Conservation (phyloP, 2,888 invertebrate genomes). For the Lycophotia porphyrea region DNA sequence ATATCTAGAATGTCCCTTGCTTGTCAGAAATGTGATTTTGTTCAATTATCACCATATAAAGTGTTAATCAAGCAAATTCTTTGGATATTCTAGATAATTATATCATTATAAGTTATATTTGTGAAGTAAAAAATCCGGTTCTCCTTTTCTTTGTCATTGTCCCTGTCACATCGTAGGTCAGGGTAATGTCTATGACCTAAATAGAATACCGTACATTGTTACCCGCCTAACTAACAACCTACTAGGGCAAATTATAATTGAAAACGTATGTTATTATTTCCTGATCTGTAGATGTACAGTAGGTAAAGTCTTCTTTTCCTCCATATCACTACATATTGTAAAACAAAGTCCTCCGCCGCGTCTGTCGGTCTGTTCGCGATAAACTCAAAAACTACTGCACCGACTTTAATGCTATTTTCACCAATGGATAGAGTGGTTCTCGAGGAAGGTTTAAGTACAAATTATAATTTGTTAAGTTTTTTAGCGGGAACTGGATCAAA, state of each 20-base stretch:
- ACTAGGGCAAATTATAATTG: not conserved
- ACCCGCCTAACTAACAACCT: too few relatives aligned
- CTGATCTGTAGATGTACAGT: not conserved
- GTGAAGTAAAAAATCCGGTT: conserved; percentile 20
- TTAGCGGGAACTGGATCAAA: too few relatives aligned
- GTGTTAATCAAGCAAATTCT: conserved; percentile 55
- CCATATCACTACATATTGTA: too few relatives aligned
- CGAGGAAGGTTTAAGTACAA: too few relatives aligned
- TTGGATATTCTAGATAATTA: conserved; percentile 19
- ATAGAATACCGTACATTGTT: conserved; percentile 1
- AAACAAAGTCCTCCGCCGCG: too few relatives aligned
- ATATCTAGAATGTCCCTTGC: conserved; percentile 18
- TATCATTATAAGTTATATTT: conserved; percentile 23
- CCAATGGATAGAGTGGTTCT: too few relatives aligned
- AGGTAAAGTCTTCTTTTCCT: not conserved
- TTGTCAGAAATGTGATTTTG: conserved; percentile 28
- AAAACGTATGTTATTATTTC: not conserved
- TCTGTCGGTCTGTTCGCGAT: too few relatives aligned
- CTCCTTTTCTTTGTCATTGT: conserved; percentile 29
- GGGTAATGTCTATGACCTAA: conserved; percentile 33
- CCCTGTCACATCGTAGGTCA: conserved; percentile 36
- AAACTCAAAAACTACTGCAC: too few relatives aligned
- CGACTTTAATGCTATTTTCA: too few relatives aligned
- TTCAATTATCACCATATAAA: conserved; percentile 46
- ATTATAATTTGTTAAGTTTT: too few relatives aligned